These are phyloP conservation scores for Balaeniceps rex DNA, from an alignment of 2,113 vertebrate species.

Conservation along the genomic window DNA sequence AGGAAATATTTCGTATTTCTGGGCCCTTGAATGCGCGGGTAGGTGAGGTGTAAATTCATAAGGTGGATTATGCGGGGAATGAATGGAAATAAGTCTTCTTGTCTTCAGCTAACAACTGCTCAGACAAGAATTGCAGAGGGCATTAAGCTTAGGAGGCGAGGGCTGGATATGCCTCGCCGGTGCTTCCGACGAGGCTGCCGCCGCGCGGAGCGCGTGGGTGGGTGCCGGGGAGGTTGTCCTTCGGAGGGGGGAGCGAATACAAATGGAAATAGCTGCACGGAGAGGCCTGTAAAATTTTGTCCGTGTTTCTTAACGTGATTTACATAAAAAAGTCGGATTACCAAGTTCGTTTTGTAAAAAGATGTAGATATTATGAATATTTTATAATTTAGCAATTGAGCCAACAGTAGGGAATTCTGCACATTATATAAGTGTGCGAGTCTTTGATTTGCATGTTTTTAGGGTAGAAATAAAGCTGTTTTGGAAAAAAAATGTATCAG, in stretches of 20 bases:
- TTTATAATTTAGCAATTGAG: neutral
- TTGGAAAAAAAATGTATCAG: neutral
- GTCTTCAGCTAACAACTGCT: conserved; percentile 37
- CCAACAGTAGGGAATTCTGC: neutral
- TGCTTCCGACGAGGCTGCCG: neutral
- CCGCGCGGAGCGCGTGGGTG: neutral
- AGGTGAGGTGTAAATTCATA: conserved; percentile 37
- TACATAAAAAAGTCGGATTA: neutral
- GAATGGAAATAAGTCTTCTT: conserved; percentile 31
- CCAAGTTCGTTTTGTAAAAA: neutral
- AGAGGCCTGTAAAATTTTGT: neutral
- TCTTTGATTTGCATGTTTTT: conserved; percentile 8
- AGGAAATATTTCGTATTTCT: conserved; percentile 31
- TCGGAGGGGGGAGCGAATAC: neutral
- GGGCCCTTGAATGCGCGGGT: neutral
- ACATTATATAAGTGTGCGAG: neutral
- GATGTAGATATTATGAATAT: neutral
- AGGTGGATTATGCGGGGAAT: conserved; percentile 32
- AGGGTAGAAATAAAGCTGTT: neutral
- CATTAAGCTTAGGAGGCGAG: neutral
- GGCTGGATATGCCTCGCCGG: neutral
- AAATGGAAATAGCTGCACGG: neutral
- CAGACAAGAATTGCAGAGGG: neutral
- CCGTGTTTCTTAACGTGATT: neutral
- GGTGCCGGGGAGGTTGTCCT: neutral